Percentiles rank a stretch among this genome's conserved stretches.
phyloP scores from a whole-genome alignment of 1,140 invertebrate genomes.

The Macrosteles quadrilineatus region DNA sequence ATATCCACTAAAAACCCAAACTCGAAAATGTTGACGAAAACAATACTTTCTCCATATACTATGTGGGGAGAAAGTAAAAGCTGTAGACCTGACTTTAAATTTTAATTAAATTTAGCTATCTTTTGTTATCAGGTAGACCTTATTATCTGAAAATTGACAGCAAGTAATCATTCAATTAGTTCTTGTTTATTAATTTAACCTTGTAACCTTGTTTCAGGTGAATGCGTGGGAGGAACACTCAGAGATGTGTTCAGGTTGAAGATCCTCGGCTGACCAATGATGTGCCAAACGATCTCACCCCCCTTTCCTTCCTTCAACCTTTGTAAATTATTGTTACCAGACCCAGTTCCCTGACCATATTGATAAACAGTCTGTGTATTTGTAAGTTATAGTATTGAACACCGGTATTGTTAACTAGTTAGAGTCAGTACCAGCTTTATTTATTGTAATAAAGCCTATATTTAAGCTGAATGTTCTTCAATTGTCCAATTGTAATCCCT shows the following conservation, averaged over 20 bases:
- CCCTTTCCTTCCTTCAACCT: background rate
- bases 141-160: no score
- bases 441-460: background rate
- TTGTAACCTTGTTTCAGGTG: constrained; percentile 58
- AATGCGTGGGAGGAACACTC: constrained; percentile 82
- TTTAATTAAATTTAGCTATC: no score
- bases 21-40: no score
- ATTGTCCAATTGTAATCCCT: background rate
- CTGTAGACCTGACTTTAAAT: no score
- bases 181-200: background rate
- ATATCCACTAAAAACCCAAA: no score
- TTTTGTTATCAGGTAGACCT: no score
- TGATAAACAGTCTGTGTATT: constrained; percentile 4
- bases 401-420: constrained; percentile 2
- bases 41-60: no score
- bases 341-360: constrained; percentile 9
- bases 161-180: no score
- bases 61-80: no score
- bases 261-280: background rate
- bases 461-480: background rate
- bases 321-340: constrained; percentile 4
- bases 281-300: constrained; percentile 18
- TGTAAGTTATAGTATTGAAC: constrained; percentile 4
- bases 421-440: background rate
- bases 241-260: constrained; percentile 74